phyloP scores from a whole-genome alignment of 2,888 invertebrate species.

The Epistrophe eligans region DNA sequence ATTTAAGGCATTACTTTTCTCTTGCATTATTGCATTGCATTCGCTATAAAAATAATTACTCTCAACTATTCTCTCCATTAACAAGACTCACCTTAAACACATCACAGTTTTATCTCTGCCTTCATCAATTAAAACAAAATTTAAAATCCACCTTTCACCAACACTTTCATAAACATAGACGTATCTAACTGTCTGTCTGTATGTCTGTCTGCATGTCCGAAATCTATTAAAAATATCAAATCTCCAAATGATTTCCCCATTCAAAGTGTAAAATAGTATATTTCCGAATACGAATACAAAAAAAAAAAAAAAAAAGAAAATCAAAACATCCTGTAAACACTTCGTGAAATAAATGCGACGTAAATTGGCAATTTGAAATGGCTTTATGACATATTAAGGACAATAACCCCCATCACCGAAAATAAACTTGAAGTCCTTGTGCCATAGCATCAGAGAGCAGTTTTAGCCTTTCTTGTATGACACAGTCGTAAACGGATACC shows the following conservation, averaged over 20 bases:
- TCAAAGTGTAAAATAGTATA: slow-evolving; percentile 58
- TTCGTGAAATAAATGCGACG: slow-evolving; percentile 75
- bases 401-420: slow-evolving; percentile 67
- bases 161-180: neutral
- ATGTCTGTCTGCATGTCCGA: slow-evolving; percentile 2
- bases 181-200: neutral
- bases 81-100: too few species aligned
- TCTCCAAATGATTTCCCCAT: slow-evolving; percentile 62
- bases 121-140: neutral
- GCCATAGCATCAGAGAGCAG: slow-evolving; percentile 4
- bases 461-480: slow-evolving; percentile 42
- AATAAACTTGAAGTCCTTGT: slow-evolving; percentile 57
- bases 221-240: slow-evolving; percentile 41
- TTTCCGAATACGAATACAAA: neutral
- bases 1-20: too few species aligned
- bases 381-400: slow-evolving; percentile 76
- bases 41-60: too few species aligned
- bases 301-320: slow-evolving; percentile 27
- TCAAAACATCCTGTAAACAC: slow-evolving; percentile 72
- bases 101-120: neutral
- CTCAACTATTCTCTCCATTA: too few species aligned
- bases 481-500: slow-evolving; percentile 70
- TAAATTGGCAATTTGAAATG: slow-evolving; percentile 75
- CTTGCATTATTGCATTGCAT: too few species aligned
- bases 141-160: slow-evolving; percentile 7